Evolutionary conservation across 2,888 invertebrate species (phyloP).

Genomic region (Athalia rosae): DNA sequence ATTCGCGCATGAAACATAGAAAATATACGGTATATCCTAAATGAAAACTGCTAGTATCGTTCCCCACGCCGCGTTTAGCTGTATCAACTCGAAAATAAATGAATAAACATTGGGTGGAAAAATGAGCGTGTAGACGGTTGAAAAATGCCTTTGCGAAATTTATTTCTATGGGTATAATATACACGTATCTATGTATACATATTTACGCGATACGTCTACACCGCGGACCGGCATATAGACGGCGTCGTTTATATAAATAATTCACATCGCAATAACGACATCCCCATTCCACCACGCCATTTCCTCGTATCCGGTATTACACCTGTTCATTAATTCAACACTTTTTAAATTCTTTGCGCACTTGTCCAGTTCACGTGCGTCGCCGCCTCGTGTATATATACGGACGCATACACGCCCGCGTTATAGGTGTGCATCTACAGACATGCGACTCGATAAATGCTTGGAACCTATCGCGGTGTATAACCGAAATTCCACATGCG

Average conservation of each 20-base stretch:
- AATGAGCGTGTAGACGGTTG: conserved; percentile 24
- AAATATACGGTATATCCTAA: too few relatives aligned
- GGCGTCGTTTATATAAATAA: conserved; percentile 22
- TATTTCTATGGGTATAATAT: too few relatives aligned
- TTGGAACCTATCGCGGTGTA: too few relatives aligned
- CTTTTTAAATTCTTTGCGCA: conserved; percentile 4
- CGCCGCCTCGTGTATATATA: background rate
- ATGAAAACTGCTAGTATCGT: too few relatives aligned
- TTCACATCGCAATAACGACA: conserved; percentile 36
- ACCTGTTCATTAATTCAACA: conserved; percentile 39
- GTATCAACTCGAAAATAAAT: conserved; percentile 17
- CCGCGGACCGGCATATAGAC: background rate
- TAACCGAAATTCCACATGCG: too few relatives aligned
- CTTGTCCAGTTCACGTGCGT: background rate
- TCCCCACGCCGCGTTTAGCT: too few relatives aligned
- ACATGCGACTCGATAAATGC: too few relatives aligned
- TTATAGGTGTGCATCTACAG: too few relatives aligned
- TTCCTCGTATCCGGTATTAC: conserved; percentile 13
- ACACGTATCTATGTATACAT: too few relatives aligned
- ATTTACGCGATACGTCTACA: background rate
- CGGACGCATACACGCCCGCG: too few relatives aligned
- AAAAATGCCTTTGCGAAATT: background rate
- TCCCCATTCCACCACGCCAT: background rate
- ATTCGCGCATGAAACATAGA: too few relatives aligned
- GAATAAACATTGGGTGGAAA: conserved; percentile 1